Evolutionary conservation across 1,140 invertebrate genomes (phyloP), one percentile per base, ranked within the genome.

Genomic region (Temnothorax nylanderi): DNA sequence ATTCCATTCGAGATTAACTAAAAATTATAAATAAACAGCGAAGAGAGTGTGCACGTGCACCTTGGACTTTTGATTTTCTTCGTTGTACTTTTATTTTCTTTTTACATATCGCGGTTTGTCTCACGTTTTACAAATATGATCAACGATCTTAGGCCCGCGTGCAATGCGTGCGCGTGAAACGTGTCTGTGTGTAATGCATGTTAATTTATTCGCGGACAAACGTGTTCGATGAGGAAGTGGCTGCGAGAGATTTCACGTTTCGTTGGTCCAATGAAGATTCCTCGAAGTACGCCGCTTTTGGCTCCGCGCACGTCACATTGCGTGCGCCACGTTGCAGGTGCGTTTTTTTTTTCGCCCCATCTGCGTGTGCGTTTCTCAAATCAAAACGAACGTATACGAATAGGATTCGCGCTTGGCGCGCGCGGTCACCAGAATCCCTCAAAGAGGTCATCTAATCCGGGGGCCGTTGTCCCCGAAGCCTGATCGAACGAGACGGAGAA

Each of bases 401-500:
- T 11, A 41, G 26, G 60, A 21, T 21, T 64, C 32, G 44, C 75
- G 49, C 56, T 71, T 13, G 34, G 1, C 18, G 86, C 72, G 65
- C 86, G 65, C 86, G 62, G 21, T 44, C 26, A 32, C 60, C 60
- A 49, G 69, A 82, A 49, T 64, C 62, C 56, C 72, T 76, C 82
- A 90, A 87, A 86, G 81, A 90, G 91, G 87, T 90, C 90, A 86
- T 91, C 88, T 90, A 91, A 90, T 91, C 88, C 86, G 49, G 47
- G 37, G 71, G 80, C 77, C 86, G 78, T 89, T 91, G 88, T 91
- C 72, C 82, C 41, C 84, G 47, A 62, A 37, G 60, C 32, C 37
- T 34, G 26, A 74, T 16, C 11, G 11, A 26, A 34, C 11, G 1
- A 13, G 18, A 21, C 51, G 11, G 37, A 4, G 1, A 13, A 41